phyloP scores from a whole-genome alignment of 2,888 invertebrate genomes.

The Tenodera sinensis region DNA sequence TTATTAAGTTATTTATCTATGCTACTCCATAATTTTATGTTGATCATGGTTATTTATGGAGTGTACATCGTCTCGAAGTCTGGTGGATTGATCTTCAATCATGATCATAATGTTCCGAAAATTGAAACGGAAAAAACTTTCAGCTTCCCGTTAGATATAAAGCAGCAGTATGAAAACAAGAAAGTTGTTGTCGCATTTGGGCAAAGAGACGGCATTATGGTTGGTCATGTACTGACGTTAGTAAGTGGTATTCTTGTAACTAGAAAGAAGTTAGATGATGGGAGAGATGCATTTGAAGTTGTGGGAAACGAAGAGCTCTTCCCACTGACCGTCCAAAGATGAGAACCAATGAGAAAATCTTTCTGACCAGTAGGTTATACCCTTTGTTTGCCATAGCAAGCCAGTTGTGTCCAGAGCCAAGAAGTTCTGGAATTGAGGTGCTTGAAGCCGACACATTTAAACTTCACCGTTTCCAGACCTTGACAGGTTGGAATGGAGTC shows the following conservation, averaged over 20 bases:
- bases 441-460: slow-evolving; percentile 93
- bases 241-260: slow-evolving; percentile 79
- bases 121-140: slow-evolving; percentile 91
- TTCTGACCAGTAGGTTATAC: slow-evolving; percentile 97
- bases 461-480: slow-evolving; percentile 92
- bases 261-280: slow-evolving; percentile 75
- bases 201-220: slow-evolving; percentile 91
- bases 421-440: slow-evolving; percentile 91
- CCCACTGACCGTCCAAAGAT: slow-evolving; percentile 83
- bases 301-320: slow-evolving; percentile 78
- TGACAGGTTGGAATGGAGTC: slow-evolving; percentile 88
- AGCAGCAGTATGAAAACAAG: slow-evolving; percentile 85
- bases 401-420: slow-evolving; percentile 92
- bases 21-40: background rate
- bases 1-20: background rate
- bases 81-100: slow-evolving; percentile 95
- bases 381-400: slow-evolving; percentile 96
- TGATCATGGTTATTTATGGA: slow-evolving; percentile 86
- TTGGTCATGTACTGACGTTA: slow-evolving; percentile 84
- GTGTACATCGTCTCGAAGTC: slow-evolving; percentile 97
- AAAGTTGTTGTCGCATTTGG: slow-evolving; percentile 93
- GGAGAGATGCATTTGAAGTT: slow-evolving; percentile 78
- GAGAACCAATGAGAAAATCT: slow-evolving; percentile 98
- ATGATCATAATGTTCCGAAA: slow-evolving; percentile 84
- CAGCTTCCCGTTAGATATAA: slow-evolving; percentile 85